These are phyloP conservation scores for Alligator mississippiensis DNA, from an alignment of 2,113 vertebrate genomes.

Conservation along the genomic window DNA sequence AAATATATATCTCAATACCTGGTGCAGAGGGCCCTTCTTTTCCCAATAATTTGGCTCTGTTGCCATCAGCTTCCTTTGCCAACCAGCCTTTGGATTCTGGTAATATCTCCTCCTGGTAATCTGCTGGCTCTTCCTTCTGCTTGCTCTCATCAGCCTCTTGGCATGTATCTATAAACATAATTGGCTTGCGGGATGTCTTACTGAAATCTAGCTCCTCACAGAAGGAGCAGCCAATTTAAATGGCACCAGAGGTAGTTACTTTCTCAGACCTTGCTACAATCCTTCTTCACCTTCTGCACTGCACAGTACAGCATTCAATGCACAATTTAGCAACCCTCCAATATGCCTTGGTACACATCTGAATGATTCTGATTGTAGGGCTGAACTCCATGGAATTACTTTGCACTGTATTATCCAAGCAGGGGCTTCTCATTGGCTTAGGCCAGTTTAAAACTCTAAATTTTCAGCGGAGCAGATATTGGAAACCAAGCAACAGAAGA, in stretches of 20 bases:
- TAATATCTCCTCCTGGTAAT: conserved; percentile 16
- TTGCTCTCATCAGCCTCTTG: conserved; percentile 37
- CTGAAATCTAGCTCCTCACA: conserved; percentile 49
- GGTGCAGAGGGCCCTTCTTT: neutral
- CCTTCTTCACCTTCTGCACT: neutral
- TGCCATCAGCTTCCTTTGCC: conserved; percentile 32
- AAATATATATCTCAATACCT: conserved; percentile 52
- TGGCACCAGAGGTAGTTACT: conserved; percentile 26
- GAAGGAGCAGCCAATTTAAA: neutral
- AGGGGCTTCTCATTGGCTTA: neutral
- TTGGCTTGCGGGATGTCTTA: neutral
- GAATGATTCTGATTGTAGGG: neutral
- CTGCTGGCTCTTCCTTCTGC: conserved; percentile 42
- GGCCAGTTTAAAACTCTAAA: neutral
- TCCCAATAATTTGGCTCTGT: conserved; percentile 43
- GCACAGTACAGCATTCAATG: neutral
- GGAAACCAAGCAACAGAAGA: neutral
- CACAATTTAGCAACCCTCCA: neutral
- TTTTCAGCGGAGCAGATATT: neutral
- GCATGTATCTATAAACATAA: conserved; percentile 53
- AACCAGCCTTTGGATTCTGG: conserved; percentile 5
- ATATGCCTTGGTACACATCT: rapidly evolving
- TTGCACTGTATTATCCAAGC: neutral
- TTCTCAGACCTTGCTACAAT: conserved; percentile 34
- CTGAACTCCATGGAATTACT: neutral